These are phyloP conservation scores for Cerastis rubricosa DNA, from an alignment of 2,888 invertebrate genomes.

Conservation along the genomic window DNA sequence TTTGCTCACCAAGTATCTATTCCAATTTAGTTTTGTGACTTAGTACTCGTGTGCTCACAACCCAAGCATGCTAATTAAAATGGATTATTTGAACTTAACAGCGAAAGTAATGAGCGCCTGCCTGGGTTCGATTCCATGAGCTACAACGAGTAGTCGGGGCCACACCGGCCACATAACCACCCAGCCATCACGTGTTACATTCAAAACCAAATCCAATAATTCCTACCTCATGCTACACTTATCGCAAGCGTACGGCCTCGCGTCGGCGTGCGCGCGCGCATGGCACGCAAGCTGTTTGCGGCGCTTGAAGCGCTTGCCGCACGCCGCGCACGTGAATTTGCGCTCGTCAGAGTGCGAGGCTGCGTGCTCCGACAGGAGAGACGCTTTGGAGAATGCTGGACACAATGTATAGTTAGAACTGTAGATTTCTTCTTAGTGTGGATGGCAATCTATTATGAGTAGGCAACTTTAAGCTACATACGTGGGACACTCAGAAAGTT, in stretches of 20 bases:
- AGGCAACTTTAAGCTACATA: not conserved
- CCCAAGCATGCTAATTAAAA: no score
- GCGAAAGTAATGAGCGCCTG: not conserved
- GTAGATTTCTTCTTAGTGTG: not conserved
- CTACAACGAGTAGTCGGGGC: slow-evolving; percentile 1
- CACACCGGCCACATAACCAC: not conserved
- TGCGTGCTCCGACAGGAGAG: slow-evolving; percentile 78
- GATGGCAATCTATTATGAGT: not conserved
- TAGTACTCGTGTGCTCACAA: no score
- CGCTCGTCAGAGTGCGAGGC: slow-evolving; percentile 81
- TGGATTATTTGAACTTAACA: no score
- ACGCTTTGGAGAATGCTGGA: slow-evolving; percentile 80
- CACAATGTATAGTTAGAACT: not conserved
- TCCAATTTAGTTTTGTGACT: no score
- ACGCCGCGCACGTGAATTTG: slow-evolving; percentile 78
- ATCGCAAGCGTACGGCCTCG: slow-evolving; percentile 82
- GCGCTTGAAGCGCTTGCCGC: slow-evolving; percentile 83
- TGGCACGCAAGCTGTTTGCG: slow-evolving; percentile 82
- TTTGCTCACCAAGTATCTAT: no score
- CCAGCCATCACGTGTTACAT: not conserved
- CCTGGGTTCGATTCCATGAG: not conserved
- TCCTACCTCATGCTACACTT: slow-evolving; percentile 82
- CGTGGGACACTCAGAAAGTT: no score
- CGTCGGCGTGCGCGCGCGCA: slow-evolving; percentile 77
- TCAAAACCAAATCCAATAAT: not conserved